These are phyloP conservation scores for Pleuronectes platessa DNA, from an alignment of 2,113 vertebrate genomes.

Conservation along the genomic window DNA sequence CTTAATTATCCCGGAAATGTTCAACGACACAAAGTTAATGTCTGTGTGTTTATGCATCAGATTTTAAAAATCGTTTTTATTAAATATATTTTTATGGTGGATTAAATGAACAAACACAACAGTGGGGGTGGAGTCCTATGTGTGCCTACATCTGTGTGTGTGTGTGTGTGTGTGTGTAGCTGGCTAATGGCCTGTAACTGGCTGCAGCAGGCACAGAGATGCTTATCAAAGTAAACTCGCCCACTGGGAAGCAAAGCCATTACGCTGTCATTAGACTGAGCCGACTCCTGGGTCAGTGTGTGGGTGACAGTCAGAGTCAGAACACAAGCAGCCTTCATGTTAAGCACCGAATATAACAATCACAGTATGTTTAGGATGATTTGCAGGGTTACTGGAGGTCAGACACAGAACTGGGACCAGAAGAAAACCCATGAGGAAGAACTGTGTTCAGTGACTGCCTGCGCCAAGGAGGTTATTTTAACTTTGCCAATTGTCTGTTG, in stretches of 20 bases:
- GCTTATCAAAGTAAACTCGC: conserved; percentile 53
- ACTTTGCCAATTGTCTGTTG: too few species aligned
- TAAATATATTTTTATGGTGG: not conserved
- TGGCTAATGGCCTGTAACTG: conserved; percentile 50
- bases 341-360: not conserved
- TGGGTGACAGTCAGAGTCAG: not conserved
- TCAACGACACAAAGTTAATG: not conserved
- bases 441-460: too few species aligned
- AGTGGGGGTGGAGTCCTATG: not conserved
- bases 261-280: conserved; percentile 1
- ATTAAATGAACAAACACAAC: not conserved
- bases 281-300: not conserved
- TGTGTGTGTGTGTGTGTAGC: not conserved
- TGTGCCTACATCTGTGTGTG: not conserved
- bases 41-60: not conserved
- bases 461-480: too few species aligned
- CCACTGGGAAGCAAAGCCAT: conserved; percentile 45
- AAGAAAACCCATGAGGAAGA: too few species aligned
- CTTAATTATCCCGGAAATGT: not conserved
- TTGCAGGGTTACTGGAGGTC: too few species aligned
- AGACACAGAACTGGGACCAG: too few species aligned
- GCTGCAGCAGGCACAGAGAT: conserved; percentile 42
- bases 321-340: conserved; percentile 1
- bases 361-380: not conserved
- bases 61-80: not conserved